These are phyloP conservation scores for Sebastes melanostomus DNA, from an alignment of 2,797 vertebrate species.

Conservation along the genomic window DNA sequence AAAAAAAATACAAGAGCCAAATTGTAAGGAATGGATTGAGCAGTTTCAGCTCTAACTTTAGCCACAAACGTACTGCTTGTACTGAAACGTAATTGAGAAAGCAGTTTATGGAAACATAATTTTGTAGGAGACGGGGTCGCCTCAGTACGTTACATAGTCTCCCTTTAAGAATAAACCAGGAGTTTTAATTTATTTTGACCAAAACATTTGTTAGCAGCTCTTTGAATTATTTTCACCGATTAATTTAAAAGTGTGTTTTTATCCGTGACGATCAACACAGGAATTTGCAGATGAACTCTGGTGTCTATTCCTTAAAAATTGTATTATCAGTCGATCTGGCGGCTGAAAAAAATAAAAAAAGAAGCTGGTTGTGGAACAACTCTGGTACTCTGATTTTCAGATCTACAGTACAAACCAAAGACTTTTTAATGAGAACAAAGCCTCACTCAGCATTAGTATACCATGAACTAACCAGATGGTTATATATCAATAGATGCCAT, in stretches of 20 bases:
- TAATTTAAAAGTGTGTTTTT: conserved; percentile 36
- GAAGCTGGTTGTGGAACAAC: conserved; percentile 19
- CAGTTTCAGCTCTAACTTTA: too few relatives aligned
- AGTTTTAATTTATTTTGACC: conserved; percentile 56
- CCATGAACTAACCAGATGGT: conserved; percentile 27
- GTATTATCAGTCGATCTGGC: conserved; percentile 25
- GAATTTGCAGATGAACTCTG: conserved; percentile 24
- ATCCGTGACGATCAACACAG: conserved; percentile 26
- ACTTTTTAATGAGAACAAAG: conserved; percentile 59
- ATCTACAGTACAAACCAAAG: conserved; percentile 74
- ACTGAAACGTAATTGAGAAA: too few relatives aligned
- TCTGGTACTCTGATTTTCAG: conserved; percentile 39
- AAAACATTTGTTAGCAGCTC: conserved; percentile 41
- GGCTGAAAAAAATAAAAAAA: conserved; percentile 14
- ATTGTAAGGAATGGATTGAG: too few relatives aligned
- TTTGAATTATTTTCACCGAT: conserved; percentile 31
- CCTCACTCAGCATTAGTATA: conserved; percentile 33
- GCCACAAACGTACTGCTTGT: too few relatives aligned
- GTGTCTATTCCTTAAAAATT: conserved; percentile 27
- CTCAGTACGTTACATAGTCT: conserved; percentile 37
- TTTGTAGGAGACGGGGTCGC: too few relatives aligned
- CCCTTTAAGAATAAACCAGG: conserved; percentile 40
- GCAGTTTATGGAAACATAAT: too few relatives aligned
- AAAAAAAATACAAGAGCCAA: too few relatives aligned
- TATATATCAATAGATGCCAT: conserved; percentile 33